Evolutionary conservation across 2,797 vertebrate genomes (phyloP), one percentile per base, ranked within the genome.

Genomic region (Molothrus aeneus): DNA sequence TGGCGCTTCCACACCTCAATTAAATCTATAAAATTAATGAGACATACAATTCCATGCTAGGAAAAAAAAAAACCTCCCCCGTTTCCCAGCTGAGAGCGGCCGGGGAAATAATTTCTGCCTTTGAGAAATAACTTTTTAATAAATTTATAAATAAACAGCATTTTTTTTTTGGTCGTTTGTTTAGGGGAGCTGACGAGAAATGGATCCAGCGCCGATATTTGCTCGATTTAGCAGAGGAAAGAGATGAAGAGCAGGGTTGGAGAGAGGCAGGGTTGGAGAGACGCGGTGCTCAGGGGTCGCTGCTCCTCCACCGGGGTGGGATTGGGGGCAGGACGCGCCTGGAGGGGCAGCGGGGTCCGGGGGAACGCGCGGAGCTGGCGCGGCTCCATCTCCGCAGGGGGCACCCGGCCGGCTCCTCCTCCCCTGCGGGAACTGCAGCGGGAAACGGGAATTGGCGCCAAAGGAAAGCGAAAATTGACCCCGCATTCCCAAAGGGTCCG

Each of bases 241-340:
- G 47, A 8, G n/a, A 7, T 10, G 26, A 18, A 59, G 59, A 43
- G 2, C 13, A 14, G 43, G 6, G 20, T 8, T 4, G 1, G 65
- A 17, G 32, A 36, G 29, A 25, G 10, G 7, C 26, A n/a, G 47
- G 42, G n/a, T n/a, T n/a, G n/a, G n/a, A n/a, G n/a, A n/a, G n/a
- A 13, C 13, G 79, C 5, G 57, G 34, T 50, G 18, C 0, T 79
- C 84, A 96, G 43, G 68, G 66, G 28, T 65, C 6, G 38, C 38
- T 95, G 22, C 88, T 81, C 51, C 95, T 98, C 71, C 80, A 83
- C 10, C 98, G 98, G 0, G 97, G 85, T 0, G 98, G 98, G 94
- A 99, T 99, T 1, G 99, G 98, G 29, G 99, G 99, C 19, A 99
- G 98, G 73, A 98, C 68, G 7, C 98, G 98, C 72, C 98, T 99